A percentile compares a stretch with the other conserved stretches of the same genome.
Conservation (phyloP, 2,113 vertebrate genomes). For the Charadrius vociferus region DNA sequence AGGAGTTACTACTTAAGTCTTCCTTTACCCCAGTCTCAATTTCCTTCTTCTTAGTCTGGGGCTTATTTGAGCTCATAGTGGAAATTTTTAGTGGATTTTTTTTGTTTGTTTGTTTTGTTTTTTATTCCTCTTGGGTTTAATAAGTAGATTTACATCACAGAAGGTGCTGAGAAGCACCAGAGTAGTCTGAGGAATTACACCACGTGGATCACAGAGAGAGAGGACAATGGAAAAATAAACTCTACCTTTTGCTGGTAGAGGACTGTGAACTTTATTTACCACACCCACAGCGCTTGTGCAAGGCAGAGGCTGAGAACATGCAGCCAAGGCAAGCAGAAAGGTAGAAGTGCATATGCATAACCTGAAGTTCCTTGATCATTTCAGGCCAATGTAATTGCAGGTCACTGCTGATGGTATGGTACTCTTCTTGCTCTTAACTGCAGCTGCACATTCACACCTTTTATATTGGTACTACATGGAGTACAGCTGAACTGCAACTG, state of each 20-base stretch:
- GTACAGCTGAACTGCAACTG: background rate
- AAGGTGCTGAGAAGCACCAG: background rate
- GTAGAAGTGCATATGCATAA: background rate
- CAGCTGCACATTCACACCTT: background rate
- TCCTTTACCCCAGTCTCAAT: background rate
- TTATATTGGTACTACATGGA: background rate
- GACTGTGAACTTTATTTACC: background rate
- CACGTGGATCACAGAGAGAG: background rate
- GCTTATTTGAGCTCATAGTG: background rate
- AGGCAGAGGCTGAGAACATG: background rate
- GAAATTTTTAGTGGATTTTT: background rate
- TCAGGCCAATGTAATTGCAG: background rate
- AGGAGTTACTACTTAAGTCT: background rate
- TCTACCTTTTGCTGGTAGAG: background rate
- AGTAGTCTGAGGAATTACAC: background rate
- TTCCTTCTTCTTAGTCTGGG: background rate
- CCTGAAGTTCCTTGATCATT: background rate
- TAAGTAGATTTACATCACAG: background rate
- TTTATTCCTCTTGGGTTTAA: background rate
- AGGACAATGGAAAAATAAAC: background rate
- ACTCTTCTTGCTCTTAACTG: background rate
- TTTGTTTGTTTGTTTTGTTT: background rate
- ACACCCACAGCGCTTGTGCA: background rate
- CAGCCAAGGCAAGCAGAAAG: background rate
- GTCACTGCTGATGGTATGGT: background rate